A percentile compares a stretch with the other conserved stretches of the same genome.
Evolutionary conservation across 2,113 vertebrate species (phyloP).

Genomic region (Naja naja): DNA sequence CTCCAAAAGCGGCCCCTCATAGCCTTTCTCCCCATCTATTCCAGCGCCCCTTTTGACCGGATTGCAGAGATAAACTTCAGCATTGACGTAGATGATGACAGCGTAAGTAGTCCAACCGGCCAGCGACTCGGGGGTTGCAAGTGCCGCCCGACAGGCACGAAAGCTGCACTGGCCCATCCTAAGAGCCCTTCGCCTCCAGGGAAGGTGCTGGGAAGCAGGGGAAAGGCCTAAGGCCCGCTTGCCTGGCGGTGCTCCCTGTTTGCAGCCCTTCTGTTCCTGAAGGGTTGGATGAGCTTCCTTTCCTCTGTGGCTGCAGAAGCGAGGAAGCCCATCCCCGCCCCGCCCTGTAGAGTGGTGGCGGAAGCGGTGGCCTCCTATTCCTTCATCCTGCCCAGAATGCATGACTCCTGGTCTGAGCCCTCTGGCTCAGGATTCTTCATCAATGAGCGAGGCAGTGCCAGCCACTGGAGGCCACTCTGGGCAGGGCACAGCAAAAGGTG

Average conservation of each 20-base stretch:
- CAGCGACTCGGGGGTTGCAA: not conserved
- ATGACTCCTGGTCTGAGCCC: not conserved
- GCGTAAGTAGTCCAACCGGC: slow-evolving; percentile 74
- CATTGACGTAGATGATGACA: slow-evolving; percentile 88
- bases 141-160: not conserved
- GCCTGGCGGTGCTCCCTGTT: not conserved
- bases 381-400: not conserved
- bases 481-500: no score
- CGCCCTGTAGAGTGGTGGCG: no score
- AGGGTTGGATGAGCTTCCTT: not conserved
- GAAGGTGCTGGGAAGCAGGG: not conserved
- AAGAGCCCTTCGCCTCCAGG: not conserved
- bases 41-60: slow-evolving; percentile 91
- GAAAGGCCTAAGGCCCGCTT: no score
- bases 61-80: slow-evolving; percentile 95
- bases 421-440: not conserved
- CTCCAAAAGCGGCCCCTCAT: not conserved
- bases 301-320: not conserved
- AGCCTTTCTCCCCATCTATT: not conserved
- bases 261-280: not conserved
- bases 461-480: no score
- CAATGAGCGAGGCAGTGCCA: not conserved
- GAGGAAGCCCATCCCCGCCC: not conserved
- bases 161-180: not conserved
- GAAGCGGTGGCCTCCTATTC: accelerated